Conservation (phyloP, 1,140 invertebrate species). For the Ceratina calcarata region DNA sequence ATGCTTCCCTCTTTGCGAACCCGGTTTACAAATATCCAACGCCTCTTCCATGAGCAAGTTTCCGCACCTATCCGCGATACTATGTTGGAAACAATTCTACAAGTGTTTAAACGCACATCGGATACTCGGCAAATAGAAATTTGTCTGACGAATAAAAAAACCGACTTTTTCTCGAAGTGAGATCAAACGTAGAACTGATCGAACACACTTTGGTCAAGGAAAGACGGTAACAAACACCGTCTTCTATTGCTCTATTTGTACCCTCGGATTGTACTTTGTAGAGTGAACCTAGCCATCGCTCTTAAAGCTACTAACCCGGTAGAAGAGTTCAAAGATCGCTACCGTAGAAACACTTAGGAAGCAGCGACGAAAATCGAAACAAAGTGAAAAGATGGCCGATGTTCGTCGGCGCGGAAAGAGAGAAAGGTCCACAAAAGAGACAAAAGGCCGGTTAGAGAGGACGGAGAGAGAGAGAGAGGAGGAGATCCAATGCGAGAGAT, state of each 20-base stretch:
- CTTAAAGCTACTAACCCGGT: not conserved
- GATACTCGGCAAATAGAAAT: too few relatives aligned
- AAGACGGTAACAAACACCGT: too few relatives aligned
- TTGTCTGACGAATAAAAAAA: too few relatives aligned
- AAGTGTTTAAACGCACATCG: too few relatives aligned
- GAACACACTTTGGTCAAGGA: too few relatives aligned
- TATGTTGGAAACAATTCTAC: not conserved
- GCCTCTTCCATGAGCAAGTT: not conserved
- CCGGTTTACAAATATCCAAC: slow-evolving; percentile 16
- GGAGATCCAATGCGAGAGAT: slow-evolving; percentile 57
- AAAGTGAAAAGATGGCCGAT: slow-evolving; percentile 22
- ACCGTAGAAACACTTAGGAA: not conserved
- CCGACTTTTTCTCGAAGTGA: too few relatives aligned
- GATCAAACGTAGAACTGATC: not conserved
- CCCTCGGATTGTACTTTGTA: not conserved
- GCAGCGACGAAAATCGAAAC: slow-evolving; percentile 29
- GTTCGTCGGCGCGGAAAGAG: not conserved
- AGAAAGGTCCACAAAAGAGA: not conserved
- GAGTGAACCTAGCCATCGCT: not conserved
- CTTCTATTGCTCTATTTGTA: not conserved
- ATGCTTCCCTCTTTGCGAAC: slow-evolving; percentile 4
- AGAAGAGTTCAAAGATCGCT: slow-evolving; percentile 5
- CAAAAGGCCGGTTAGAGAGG: slow-evolving; percentile 23
- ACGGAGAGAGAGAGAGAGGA: not conserved
- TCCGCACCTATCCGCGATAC: not conserved